Evolutionary conservation across 2,888 invertebrate genomes (phyloP).

Genomic region (Shargacucullia verbasci): DNA sequence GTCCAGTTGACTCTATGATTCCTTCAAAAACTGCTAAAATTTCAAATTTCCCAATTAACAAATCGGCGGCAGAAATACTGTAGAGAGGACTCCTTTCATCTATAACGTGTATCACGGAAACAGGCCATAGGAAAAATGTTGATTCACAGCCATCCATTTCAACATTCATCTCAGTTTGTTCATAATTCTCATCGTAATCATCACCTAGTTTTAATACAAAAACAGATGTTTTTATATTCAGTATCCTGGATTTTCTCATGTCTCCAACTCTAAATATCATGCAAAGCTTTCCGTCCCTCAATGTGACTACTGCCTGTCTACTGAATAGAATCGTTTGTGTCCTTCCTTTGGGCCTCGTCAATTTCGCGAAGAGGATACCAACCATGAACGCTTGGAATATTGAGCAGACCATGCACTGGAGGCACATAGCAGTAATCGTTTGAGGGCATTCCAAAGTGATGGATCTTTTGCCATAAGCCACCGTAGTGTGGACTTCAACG

Average conservation of each 20-base stretch:
- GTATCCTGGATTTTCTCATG: constrained; percentile 97
- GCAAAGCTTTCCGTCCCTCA: constrained; percentile 95
- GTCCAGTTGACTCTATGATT: constrained; percentile 96
- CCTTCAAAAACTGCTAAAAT: constrained; percentile 97
- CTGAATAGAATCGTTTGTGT: constrained; percentile 98
- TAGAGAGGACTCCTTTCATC: constrained; percentile 96
- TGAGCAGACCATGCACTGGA: constrained; percentile 97
- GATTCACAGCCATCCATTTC: constrained; percentile 96
- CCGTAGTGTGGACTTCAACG: constrained; percentile 98
- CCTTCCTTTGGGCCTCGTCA: constrained; percentile 97
- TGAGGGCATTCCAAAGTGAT: constrained; percentile 98
- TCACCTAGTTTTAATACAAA: constrained; percentile 94
- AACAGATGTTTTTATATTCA: constrained; percentile 96
- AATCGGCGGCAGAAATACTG: constrained; percentile 95
- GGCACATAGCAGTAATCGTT: constrained; percentile 97
- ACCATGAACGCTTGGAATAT: constrained; percentile 95
- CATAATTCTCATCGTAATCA: constrained; percentile 94
- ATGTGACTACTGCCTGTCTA: constrained; percentile 95
- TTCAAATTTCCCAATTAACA: constrained; percentile 95
- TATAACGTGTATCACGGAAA: constrained; percentile 97
- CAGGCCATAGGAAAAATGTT: constrained; percentile 98
- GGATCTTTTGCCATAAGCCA: constrained; percentile 95
- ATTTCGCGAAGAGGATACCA: constrained; percentile 98
- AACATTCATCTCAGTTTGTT: constrained; percentile 94
- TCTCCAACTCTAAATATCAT: constrained; percentile 98